Conservation (phyloP, 2,888 invertebrate species). For the Dilophus febrilis region DNA sequence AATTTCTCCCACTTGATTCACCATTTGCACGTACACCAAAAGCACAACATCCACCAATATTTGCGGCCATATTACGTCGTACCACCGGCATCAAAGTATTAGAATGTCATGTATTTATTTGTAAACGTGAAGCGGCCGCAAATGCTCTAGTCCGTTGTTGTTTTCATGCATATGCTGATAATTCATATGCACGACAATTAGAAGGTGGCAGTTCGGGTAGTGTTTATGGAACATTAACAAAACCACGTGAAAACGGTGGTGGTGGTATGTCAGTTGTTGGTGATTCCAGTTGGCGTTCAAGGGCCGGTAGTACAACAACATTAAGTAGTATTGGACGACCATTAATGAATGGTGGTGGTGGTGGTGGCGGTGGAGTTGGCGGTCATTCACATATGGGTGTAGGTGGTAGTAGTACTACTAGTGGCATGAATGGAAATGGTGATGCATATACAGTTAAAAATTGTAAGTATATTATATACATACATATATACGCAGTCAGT, state of each 20-base stretch:
- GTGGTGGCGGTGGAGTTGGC: slow-evolving; percentile 16
- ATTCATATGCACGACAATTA: slow-evolving; percentile 74
- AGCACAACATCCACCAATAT: slow-evolving; percentile 86
- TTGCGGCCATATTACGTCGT: slow-evolving; percentile 88
- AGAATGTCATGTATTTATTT: slow-evolving; percentile 98
- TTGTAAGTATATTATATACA: slow-evolving; percentile 27
- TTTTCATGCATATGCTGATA: slow-evolving; percentile 95
- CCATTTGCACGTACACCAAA: slow-evolving; percentile 88
- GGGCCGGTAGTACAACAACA: slow-evolving; percentile 41
- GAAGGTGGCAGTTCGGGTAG: slow-evolving; percentile 42
- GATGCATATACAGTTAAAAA: slow-evolving; percentile 31
- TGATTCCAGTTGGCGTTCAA: slow-evolving; percentile 34
- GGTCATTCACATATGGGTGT: too few relatives aligned
- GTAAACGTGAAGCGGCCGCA: slow-evolving; percentile 90
- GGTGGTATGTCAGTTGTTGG: slow-evolving; percentile 19
- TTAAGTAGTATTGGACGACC: slow-evolving; percentile 38
- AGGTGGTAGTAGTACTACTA: slow-evolving; percentile 16
- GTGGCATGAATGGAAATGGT: slow-evolving; percentile 22
- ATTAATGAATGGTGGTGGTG: slow-evolving; percentile 11
- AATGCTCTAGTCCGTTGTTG: slow-evolving; percentile 94
- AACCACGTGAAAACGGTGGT: slow-evolving; percentile 28
- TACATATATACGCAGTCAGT: too few relatives aligned
- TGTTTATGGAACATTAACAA: slow-evolving; percentile 34
- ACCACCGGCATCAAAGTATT: slow-evolving; percentile 94
- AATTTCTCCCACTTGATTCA: slow-evolving; percentile 88